These are phyloP conservation scores for Gadopsis bispinosus DNA, from an alignment of 2,797 vertebrate genomes.

Conservation along the genomic window DNA sequence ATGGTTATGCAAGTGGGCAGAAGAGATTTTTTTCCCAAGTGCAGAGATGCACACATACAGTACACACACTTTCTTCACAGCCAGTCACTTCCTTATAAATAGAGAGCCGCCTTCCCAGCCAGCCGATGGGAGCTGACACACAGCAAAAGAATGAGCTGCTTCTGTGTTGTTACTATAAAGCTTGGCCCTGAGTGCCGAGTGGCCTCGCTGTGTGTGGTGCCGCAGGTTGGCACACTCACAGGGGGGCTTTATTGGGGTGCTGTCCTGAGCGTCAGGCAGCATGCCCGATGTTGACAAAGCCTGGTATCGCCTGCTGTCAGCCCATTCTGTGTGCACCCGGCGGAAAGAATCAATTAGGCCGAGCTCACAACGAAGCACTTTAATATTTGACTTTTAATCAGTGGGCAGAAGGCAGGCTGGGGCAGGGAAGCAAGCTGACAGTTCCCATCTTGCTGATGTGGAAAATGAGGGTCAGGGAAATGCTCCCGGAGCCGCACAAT, in stretches of 20 bases:
- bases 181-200: conserved; percentile 59
- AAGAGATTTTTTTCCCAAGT: conserved; percentile 42
- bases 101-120: conserved; percentile 60
- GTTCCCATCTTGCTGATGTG: conserved; percentile 69
- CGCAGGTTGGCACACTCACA: conserved; percentile 75
- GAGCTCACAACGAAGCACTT: conserved; percentile 81
- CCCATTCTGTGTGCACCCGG: conserved; percentile 81
- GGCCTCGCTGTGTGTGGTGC: conserved; percentile 77
- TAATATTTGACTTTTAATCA: conserved; percentile 87
- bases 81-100: conserved; percentile 57
- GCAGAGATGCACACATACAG: conserved; percentile 21
- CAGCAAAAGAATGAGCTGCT: conserved; percentile 68
- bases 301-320: conserved; percentile 85
- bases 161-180: conserved; percentile 68
- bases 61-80: conserved; percentile 45
- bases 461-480: conserved; percentile 75
- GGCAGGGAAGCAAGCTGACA: conserved; percentile 63
- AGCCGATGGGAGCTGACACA: conserved; percentile 64
- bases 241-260: conserved; percentile 74
- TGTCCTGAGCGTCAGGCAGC: conserved; percentile 78
- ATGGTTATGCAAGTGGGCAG: conserved; percentile 68
- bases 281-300: conserved; percentile 86
- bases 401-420: conserved; percentile 64
- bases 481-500: conserved; percentile 20
- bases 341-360: conserved; percentile 86